Percentiles rank a stretch among this genome's conserved stretches.
Evolutionary conservation across 2,797 vertebrate species (phyloP).

Genomic region (Odontamblyopus rebecca): DNA sequence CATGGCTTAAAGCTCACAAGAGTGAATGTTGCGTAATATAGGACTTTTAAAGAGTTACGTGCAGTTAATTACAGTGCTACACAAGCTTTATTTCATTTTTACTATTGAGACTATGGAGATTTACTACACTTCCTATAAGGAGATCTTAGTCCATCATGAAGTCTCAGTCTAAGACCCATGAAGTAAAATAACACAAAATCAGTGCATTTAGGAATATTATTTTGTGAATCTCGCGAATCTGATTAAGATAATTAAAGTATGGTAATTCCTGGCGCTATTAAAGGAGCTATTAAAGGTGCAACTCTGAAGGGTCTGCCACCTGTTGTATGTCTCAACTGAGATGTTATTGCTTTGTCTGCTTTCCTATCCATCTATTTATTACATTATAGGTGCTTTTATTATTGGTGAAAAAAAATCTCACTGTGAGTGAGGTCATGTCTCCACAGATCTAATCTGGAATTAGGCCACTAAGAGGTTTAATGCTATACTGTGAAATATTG

Average conservation of each 20-base stretch:
- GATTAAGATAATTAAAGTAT: background rate
- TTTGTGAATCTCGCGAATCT: background rate
- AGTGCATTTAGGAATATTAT: background rate
- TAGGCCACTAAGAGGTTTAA: too few species aligned
- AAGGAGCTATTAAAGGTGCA: too few species aligned
- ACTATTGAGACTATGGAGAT: background rate
- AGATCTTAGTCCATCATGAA: background rate
- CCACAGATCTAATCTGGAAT: background rate
- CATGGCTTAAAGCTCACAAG: too few species aligned
- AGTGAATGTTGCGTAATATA: too few species aligned
- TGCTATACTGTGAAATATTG: too few species aligned
- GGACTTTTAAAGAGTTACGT: background rate
- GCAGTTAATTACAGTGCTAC: background rate
- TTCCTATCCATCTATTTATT: background rate
- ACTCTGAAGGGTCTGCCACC: too few species aligned
- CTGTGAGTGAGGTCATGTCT: background rate
- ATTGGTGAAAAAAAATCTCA: too few species aligned
- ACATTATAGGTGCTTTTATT: too few species aligned
- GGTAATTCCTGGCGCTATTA: background rate
- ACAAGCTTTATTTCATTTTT: background rate
- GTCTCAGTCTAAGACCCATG: too few species aligned
- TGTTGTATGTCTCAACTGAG: too few species aligned
- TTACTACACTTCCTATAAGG: background rate
- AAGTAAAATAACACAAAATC: background rate
- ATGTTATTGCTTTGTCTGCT: background rate